Evolutionary conservation across 2,888 invertebrate species (phyloP).

Genomic region (Acleris emargana): DNA sequence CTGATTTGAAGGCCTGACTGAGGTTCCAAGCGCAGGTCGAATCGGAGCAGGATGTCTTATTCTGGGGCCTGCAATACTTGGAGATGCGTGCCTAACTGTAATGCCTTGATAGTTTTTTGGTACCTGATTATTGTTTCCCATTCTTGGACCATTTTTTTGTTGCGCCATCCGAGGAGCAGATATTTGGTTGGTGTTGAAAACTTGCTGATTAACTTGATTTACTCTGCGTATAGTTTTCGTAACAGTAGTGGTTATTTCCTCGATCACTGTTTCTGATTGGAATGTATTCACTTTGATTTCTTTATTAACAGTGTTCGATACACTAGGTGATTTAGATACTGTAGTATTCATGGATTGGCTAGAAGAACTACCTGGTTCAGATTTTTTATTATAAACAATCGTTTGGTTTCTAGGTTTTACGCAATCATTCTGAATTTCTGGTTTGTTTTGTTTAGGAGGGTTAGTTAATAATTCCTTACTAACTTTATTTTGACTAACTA

Average conservation of each 20-base stretch:
- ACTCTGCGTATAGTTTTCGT: conserved; percentile 78
- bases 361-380: conserved; percentile 36
- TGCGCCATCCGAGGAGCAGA: conserved; percentile 44
- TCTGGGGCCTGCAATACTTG: conserved; percentile 49
- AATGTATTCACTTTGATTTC: conserved; percentile 73
- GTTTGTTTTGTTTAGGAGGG: conserved; percentile 47
- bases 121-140: conserved; percentile 48
- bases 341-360: conserved; percentile 54
- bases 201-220: conserved; percentile 71
- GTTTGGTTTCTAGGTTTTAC: conserved; percentile 40
- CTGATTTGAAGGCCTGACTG: conserved; percentile 41
- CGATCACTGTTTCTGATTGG: conserved; percentile 73
- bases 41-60: conserved; percentile 49
- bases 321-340: conserved; percentile 51
- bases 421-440: conserved; percentile 42
- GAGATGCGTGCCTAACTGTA: conserved; percentile 57
- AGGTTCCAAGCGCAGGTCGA: conserved; percentile 44
- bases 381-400: conserved; percentile 37
- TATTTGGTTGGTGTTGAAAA: conserved; percentile 55
- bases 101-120: conserved; percentile 58
- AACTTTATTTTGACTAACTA: conserved; percentile 41
- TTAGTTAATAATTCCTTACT: conserved; percentile 53
- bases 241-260: conserved; percentile 78
- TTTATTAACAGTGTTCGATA: conserved; percentile 67
- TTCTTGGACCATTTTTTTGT: conserved; percentile 53